phyloP scores from a whole-genome alignment of 2,888 invertebrate species.

The Tetramorium bicarinatum region DNA sequence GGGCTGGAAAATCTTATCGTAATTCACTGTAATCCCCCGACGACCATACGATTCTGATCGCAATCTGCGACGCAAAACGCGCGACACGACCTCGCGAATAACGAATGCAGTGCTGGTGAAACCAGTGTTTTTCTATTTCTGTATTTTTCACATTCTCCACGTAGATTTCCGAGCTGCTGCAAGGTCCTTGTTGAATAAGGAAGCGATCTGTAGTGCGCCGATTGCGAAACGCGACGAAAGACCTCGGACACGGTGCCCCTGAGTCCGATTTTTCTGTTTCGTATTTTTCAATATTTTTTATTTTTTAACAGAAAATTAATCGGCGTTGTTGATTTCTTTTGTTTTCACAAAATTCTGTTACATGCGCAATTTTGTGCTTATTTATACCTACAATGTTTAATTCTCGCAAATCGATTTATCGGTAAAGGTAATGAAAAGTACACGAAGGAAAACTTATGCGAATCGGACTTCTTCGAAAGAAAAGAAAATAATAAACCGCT shows the following conservation, averaged over 20 bases:
- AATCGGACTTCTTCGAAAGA: not conserved
- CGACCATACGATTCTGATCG: slow-evolving; percentile 3
- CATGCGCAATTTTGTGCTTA: not conserved
- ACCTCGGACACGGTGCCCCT: not conserved
- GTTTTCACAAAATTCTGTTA: not conserved
- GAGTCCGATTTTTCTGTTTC: not conserved
- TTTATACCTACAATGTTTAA: not conserved
- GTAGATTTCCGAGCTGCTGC: not conserved
- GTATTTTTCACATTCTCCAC: not conserved
- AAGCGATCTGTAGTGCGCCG: not conserved
- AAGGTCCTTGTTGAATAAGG: not conserved
- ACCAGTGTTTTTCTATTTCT: slow-evolving; percentile 1
- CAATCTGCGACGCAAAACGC: slow-evolving; percentile 28
- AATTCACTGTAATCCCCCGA: not conserved
- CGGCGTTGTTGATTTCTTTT: not conserved
- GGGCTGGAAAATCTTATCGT: not conserved
- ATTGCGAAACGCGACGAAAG: slow-evolving; percentile 7
- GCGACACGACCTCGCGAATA: slow-evolving; percentile 8
- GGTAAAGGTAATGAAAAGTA: not conserved
- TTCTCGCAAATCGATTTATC: not conserved
- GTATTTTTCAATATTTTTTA: not conserved
- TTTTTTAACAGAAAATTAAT: not conserved
- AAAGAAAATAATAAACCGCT: slow-evolving; percentile 27
- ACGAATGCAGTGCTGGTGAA: slow-evolving; percentile 21
- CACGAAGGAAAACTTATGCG: not conserved